Conservation (phyloP, 2,113 vertebrate species). For the Etheostoma spectabile region DNA sequence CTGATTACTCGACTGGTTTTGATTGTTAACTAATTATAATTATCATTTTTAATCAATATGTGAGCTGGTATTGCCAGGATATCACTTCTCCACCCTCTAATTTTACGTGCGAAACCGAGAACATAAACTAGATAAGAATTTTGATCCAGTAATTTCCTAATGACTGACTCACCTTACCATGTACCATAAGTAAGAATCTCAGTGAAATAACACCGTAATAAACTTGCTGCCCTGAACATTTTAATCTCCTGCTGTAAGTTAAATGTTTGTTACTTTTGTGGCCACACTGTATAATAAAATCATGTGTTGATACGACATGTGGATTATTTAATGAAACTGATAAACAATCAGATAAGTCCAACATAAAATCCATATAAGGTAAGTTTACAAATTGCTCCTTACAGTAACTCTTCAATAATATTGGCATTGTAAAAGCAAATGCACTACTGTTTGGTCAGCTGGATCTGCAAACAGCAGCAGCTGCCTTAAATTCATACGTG, state of each 20-base stretch:
- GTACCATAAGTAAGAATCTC: constrained; percentile 17
- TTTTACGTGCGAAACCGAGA: constrained; percentile 17
- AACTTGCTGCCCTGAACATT: constrained; percentile 9
- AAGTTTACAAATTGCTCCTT: not conserved
- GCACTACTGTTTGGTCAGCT: constrained; percentile 39
- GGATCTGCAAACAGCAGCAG: constrained; percentile 37
- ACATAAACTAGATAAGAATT: constrained; percentile 40
- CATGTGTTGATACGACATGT: not conserved
- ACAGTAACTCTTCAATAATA: constrained; percentile 20
- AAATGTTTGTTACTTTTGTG: not conserved
- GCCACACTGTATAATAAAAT: not conserved
- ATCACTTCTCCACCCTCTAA: constrained; percentile 25
- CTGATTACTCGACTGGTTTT: constrained; percentile 32
- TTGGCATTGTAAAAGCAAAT: constrained; percentile 5
- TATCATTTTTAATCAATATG: constrained; percentile 11
- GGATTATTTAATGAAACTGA: not conserved
- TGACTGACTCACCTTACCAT: constrained; percentile 23
- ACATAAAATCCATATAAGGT: constrained; percentile 10
- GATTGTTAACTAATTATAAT: constrained; percentile 26
- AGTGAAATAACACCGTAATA: constrained; percentile 41
- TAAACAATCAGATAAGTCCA: not conserved
- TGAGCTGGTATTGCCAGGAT: constrained; percentile 15
- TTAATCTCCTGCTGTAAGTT: not conserved
- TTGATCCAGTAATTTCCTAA: constrained; percentile 29
- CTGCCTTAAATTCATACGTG: not conserved